phyloP scores from a whole-genome alignment of 2,113 vertebrate species.

The Lethenteron camtschaticum region DNA sequence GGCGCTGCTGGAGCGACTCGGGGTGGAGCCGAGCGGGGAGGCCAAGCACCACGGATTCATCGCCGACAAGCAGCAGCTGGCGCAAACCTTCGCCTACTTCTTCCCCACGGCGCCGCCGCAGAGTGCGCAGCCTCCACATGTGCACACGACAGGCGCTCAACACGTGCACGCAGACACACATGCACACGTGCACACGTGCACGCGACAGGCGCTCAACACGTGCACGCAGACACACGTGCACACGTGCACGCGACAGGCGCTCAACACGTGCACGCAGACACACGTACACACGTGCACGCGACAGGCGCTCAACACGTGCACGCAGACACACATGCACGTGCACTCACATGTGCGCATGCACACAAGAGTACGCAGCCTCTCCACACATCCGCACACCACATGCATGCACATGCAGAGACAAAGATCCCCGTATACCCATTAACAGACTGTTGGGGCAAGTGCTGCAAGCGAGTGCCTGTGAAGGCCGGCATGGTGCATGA shows the following conservation, averaged over 20 bases:
- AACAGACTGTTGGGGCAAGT: no score
- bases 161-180: neutral
- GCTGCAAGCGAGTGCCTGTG: no score
- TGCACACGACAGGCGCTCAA: neutral
- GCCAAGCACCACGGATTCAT: conserved; percentile 37
- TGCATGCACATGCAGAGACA: no score
- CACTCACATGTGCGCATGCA: no score
- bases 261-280: neutral
- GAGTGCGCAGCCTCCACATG: conserved; percentile 29
- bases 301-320: no score
- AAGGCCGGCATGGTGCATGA: no score
- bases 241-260: no score
- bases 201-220: no score
- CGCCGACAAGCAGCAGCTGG: conserved; percentile 27
- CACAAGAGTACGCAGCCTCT: no score
- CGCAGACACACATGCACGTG: neutral
- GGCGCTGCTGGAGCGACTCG: conserved; percentile 29
- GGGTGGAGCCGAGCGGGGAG: conserved; percentile 20
- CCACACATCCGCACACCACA: no score
- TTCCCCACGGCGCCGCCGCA: conserved; percentile 41
- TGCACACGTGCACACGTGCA: neutral
- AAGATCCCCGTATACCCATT: no score
- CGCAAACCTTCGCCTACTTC: conserved; percentile 45
- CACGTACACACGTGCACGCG: neutral
- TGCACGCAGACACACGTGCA: neutral